Base-by-base conservation (phyloP, 2,888 invertebrate species). In the Troilus luridus region DNA sequence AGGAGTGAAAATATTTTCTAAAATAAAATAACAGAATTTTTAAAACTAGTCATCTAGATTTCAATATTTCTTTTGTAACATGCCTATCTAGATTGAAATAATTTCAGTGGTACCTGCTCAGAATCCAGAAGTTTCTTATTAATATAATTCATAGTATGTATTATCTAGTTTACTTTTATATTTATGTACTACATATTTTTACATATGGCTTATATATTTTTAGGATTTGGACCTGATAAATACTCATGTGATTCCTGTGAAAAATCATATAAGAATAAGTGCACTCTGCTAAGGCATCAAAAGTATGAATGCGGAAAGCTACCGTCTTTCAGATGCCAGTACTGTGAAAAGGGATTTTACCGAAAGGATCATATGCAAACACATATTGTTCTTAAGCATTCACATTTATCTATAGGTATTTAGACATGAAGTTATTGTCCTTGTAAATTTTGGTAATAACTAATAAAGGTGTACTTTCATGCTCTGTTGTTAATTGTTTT, bases 251-350 rank as follows among this genome's bases (percentile, higher is more conserved):
- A 56, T 85, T 56, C 56, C 6, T 85, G 85, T 85, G 56, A 85
- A 54, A 54, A 58, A 21, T 85, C 56, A 11, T 85, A 85, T 85
- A 85, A 85, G 85, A 85, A 85, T 58, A 85, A 85, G 14, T 85
- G 85, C 56, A 85, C 85, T 41, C 85, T 85, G 56, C 56, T 85
- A n/a, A 85, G 85, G 56, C 85, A 85, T 85, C 85, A 85, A 85
- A 85, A 85, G n/a, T 85, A 85, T n/a, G 85, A 85, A 85, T 85
- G 85, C n/a, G 85, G 85, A n/a, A 85, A 85, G 14, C n/a, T 85
- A 14, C 85, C 56, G 3, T 85, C 85, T 3, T 85, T 85, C 54
- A 56, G 54, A 6, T 85, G 85, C 56, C 85, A 85, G 14, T 85
- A n/a, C 85, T 85, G 85, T 85, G n/a, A 58, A n/a, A 85, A 58